Evolutionary conservation across 2,113 vertebrate genomes (phyloP).

Genomic region (Calidris pugnax): DNA sequence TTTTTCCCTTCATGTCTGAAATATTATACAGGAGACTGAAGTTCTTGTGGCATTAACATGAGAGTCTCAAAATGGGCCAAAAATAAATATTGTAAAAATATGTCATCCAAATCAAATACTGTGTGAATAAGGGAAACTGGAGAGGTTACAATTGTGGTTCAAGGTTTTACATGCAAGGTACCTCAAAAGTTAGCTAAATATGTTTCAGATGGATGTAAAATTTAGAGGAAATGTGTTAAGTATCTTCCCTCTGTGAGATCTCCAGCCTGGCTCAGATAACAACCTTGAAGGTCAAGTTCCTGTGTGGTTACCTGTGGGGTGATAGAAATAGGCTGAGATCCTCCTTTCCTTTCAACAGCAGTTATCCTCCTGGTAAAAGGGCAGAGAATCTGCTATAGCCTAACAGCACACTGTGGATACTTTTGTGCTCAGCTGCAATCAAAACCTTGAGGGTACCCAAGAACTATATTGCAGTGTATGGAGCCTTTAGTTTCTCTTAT

Average conservation of each 20-base stretch:
- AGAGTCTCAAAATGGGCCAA: constrained; percentile 25
- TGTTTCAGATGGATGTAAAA: constrained; percentile 45
- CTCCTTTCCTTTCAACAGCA: background rate
- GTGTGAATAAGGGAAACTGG: constrained; percentile 36
- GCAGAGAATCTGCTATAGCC: background rate
- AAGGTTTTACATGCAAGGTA: constrained; percentile 43
- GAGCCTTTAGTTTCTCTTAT: background rate
- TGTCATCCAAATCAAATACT: constrained; percentile 66
- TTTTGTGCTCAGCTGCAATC: background rate
- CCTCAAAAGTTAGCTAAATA: constrained; percentile 39
- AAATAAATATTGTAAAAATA: constrained; percentile 53
- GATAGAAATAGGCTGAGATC: background rate
- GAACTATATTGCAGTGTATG: background rate
- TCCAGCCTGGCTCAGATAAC: background rate
- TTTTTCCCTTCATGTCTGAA: constrained; percentile 29
- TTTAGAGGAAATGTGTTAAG: constrained; percentile 14
- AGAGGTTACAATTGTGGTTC: constrained; percentile 42
- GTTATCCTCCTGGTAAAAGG: background rate
- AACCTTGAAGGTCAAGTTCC: background rate
- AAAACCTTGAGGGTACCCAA: background rate
- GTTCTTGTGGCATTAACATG: constrained; percentile 51
- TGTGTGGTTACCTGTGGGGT: background rate
- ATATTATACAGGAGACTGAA: constrained; percentile 43
- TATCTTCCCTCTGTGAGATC: background rate
- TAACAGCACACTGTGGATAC: background rate